These are phyloP conservation scores for Trichomalopsis sarcophagae DNA, from an alignment of 1,140 invertebrate species.

Conservation along the genomic window DNA sequence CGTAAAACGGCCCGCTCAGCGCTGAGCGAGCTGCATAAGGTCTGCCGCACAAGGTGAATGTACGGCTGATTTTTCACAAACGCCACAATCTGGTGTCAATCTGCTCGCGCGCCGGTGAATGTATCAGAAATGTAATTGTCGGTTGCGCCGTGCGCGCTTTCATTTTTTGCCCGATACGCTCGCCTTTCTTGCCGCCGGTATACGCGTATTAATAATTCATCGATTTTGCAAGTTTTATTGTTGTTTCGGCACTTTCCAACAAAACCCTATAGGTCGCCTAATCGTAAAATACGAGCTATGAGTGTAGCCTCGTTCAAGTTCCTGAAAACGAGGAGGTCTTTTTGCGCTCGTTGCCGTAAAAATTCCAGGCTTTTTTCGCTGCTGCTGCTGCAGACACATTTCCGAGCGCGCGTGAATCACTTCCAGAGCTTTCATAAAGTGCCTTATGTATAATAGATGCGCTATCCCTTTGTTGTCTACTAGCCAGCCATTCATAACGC, in stretches of 20 bases:
- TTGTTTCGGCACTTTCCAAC: neutral
- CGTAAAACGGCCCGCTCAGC: conserved; percentile 1
- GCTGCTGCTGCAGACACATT: neutral
- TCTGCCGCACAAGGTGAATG: neutral
- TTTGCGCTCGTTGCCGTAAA: neutral
- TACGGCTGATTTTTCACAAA: neutral
- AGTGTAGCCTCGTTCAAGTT: neutral
- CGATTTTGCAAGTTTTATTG: neutral
- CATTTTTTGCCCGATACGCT: neutral
- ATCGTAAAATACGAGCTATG: too few relatives aligned
- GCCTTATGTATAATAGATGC: conserved; percentile 10
- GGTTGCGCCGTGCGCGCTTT: neutral
- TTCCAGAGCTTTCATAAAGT: conserved; percentile 19
- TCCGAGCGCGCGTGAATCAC: conserved; percentile 13
- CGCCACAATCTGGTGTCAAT: neutral
- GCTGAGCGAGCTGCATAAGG: neutral
- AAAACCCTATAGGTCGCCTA: too few relatives aligned
- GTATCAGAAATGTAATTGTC: conserved; percentile 4
- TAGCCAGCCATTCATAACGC: neutral
- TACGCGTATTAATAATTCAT: neutral
- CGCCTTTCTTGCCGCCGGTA: too few relatives aligned
- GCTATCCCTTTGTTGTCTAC: neutral
- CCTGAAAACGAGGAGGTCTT: neutral
- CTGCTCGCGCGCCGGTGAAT: neutral
- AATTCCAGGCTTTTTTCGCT: neutral